Evolutionary conservation across 2,113 vertebrate species (phyloP).

Genomic region (Hydropotes inermis): DNA sequence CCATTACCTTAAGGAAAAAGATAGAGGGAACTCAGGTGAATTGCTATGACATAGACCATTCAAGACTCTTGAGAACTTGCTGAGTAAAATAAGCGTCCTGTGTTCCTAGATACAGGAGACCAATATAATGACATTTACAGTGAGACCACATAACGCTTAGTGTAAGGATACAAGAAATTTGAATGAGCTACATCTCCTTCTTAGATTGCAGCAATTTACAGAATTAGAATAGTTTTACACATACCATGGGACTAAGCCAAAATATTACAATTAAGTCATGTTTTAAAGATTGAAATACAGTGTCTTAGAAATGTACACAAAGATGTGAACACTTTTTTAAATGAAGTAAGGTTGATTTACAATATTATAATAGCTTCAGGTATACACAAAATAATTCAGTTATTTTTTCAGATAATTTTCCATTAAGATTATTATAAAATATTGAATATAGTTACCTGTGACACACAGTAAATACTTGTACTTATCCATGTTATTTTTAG

Average conservation of each 20-base stretch:
- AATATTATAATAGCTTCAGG: neutral
- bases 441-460: neutral
- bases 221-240: neutral
- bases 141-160: neutral
- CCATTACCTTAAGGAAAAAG: slow-evolving; percentile 6
- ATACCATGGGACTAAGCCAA: neutral
- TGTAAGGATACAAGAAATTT: slow-evolving; percentile 7
- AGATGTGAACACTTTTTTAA: neutral
- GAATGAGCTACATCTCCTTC: neutral
- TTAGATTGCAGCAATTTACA: neutral
- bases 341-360: neutral
- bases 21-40: neutral
- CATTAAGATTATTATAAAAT: neutral
- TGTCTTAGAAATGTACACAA: slow-evolving; percentile 17
- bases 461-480: neutral
- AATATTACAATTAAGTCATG: neutral
- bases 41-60: neutral
- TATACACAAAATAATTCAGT: neutral
- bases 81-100: neutral
- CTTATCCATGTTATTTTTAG: neutral
- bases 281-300: slow-evolving; percentile 38
- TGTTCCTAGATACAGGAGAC: neutral
- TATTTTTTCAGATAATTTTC: neutral
- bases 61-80: neutral
- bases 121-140: neutral